phyloP scores from a whole-genome alignment of 53 echinoderm and acorn worm genomes.

The Arbacia lixula region DNA sequence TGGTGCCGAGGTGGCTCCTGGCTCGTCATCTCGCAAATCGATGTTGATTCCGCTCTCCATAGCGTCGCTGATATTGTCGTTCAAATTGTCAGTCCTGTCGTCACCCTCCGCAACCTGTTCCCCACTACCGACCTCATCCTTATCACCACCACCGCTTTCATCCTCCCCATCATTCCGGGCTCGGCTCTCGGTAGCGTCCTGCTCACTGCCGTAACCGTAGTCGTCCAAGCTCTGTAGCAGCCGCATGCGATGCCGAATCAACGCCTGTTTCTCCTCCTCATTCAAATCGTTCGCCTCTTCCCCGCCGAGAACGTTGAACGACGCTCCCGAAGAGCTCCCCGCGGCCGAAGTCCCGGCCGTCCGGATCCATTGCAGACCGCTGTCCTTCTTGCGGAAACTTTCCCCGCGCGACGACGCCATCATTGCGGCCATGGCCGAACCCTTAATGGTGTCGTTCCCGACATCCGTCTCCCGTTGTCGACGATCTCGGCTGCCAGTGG shows the following conservation, averaged over 20 bases:
- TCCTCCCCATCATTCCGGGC: not conserved
- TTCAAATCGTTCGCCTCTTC: slow-evolving; percentile 8
- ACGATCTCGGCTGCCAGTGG: not conserved
- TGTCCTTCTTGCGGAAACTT: not conserved
- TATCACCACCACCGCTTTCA: not conserved
- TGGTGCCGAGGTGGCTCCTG: not conserved
- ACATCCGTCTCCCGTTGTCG: slow-evolving; percentile 5
- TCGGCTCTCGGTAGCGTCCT: not conserved
- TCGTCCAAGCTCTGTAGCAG: slow-evolving; percentile 37
- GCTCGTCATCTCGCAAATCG: not conserved
- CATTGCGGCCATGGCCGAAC: slow-evolving; percentile 36
- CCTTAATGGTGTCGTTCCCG: slow-evolving; percentile 5
- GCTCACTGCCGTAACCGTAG: slow-evolving; percentile 39
- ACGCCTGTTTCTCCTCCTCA: slow-evolving; percentile 28
- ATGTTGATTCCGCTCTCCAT: slow-evolving; percentile 4
- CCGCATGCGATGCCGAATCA: slow-evolving; percentile 25
- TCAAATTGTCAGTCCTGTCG: no score
- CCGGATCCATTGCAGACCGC: slow-evolving; percentile 19
- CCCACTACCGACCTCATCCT: not conserved
- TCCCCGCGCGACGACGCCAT: slow-evolving; percentile 34
- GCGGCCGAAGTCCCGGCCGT: not conserved
- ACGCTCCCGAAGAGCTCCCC: not conserved
- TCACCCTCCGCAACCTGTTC: not conserved
- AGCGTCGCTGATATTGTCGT: not conserved
- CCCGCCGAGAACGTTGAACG: not conserved